These are phyloP conservation scores for Lynx canadensis DNA, from an alignment of 2,113 vertebrate species.

Conservation along the genomic window DNA sequence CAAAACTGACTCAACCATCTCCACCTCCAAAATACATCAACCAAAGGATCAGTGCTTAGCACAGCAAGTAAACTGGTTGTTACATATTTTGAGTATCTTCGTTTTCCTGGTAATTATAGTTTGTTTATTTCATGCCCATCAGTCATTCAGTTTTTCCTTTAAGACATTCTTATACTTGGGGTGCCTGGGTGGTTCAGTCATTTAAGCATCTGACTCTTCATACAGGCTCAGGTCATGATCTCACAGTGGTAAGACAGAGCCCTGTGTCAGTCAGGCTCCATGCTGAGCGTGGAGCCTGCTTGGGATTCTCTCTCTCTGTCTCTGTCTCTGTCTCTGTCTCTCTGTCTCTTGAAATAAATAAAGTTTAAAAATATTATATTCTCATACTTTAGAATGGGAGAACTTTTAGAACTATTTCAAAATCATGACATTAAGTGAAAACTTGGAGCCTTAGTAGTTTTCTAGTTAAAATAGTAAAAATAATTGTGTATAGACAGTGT, in stretches of 20 bases:
- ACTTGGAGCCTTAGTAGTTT: neutral
- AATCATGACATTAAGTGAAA: slow-evolving; percentile 22
- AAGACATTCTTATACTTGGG: neutral
- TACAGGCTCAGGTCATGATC: too few relatives aligned
- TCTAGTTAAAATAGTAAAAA: slow-evolving; percentile 27
- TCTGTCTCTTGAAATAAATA: too few relatives aligned
- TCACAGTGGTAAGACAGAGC: too few relatives aligned
- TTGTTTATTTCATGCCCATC: neutral
- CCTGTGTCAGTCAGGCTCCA: too few relatives aligned
- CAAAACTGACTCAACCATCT: neutral
- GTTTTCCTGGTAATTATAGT: neutral
- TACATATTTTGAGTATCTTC: neutral
- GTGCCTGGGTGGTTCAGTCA: too few relatives aligned
- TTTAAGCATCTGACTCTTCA: too few relatives aligned
- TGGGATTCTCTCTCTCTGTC: too few relatives aligned
- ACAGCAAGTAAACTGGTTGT: neutral
- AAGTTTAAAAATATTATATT: neutral
- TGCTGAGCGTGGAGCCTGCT: too few relatives aligned
- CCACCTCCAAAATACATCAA: neutral
- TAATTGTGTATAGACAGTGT: neutral
- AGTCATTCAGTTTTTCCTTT: neutral
- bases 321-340: too few relatives aligned
- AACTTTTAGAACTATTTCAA: slow-evolving; percentile 14
- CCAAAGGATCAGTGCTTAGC: neutral
- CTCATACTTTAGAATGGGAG: neutral